Percentiles rank a stretch among this genome's conserved stretches.
These are phyloP conservation scores for Larimichthys polyactis DNA, from an alignment of 2,113 vertebrate species.

Conservation along the genomic window DNA sequence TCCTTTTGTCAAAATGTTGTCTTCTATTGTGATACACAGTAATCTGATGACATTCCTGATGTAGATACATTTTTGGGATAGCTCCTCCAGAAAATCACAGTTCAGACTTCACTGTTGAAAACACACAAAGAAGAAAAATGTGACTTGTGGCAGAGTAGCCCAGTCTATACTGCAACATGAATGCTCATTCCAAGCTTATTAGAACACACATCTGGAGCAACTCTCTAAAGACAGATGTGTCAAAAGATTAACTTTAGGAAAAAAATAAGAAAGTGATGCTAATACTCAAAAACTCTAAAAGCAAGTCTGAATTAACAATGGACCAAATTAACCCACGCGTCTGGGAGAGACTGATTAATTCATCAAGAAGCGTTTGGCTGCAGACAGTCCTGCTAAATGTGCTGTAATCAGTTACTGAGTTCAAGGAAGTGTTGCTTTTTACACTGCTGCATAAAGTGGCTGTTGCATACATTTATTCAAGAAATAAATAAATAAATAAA, in stretches of 20 bases:
- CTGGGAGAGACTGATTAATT: slow-evolving; percentile 56
- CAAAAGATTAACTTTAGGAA: slow-evolving; percentile 22
- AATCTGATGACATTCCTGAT: neutral
- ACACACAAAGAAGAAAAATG: neutral
- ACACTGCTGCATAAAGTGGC: neutral
- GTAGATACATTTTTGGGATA: neutral
- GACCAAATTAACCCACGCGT: slow-evolving; percentile 43
- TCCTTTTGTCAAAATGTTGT: neutral
- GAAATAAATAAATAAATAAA: slow-evolving; percentile 2
- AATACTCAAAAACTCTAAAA: slow-evolving; percentile 2
- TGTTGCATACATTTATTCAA: slow-evolving; percentile 15
- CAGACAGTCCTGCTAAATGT: slow-evolving; percentile 32
- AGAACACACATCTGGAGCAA: slow-evolving; percentile 10
- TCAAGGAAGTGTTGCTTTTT: slow-evolving; percentile 1
- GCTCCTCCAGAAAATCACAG: neutral
- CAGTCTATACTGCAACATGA: neutral
- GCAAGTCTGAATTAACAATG: slow-evolving; percentile 34
- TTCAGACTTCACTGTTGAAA: neutral
- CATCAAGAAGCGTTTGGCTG: slow-evolving; percentile 53
- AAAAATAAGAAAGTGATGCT: slow-evolving; percentile 4
- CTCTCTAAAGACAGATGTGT: slow-evolving; percentile 35
- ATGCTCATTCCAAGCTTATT: neutral
- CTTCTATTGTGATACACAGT: neutral
- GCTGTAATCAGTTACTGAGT: slow-evolving; percentile 47
- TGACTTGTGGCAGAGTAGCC: neutral